Evolutionary conservation across 2,113 vertebrate species (phyloP), one percentile per base, ranked within the genome.

Genomic region (Ammodytes marinus): DNA sequence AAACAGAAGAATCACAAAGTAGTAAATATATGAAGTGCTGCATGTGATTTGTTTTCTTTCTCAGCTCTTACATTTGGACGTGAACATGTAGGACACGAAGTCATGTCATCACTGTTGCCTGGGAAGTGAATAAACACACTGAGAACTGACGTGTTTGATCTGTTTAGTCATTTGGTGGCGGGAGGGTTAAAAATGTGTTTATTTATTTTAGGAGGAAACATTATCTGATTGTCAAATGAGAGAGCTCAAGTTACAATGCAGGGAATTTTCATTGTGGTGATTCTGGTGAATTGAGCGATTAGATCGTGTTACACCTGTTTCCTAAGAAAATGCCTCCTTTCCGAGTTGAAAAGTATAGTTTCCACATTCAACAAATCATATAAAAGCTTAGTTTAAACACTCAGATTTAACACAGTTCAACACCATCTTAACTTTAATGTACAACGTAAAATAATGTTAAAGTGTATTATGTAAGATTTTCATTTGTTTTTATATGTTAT

Each of bases 121-220:
- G 82, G 40, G 69, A 88, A 78, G 69, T 85, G 71, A 93, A 90
- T 93, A 92, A 94, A 93, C 49, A 83, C 77, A 63, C 35, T 82
- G 37, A 83, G 49, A 89, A 83, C 69, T 42, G 43, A 73, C n/a
- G 8, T 11, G 4, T 66, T 67, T 47, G 7, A 60, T 71, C 35
- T 40, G 39, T 45, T 14, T 4, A 61, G 52, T 46, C 46, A 52
- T 58, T 27, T 2, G 27, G 27, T 27, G 27, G 57, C 55, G 58
- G 58, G 71, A 54, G n/a, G 57, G 53, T 45, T 11, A 11, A 61
- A 69, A 12, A 2, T 15, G 39, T 14, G 7, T 8, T 5, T 17
- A 17, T 11, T 60, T 0, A 1, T 3, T 40, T 67, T 27, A 47
- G 69, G 27, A 27, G 27, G 27, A 27, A 27, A 27, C 27, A 27